Evolutionary conservation across 2,113 vertebrate genomes (phyloP), one percentile per base, ranked within the genome.

Genomic region (Butastur rufipennis): DNA sequence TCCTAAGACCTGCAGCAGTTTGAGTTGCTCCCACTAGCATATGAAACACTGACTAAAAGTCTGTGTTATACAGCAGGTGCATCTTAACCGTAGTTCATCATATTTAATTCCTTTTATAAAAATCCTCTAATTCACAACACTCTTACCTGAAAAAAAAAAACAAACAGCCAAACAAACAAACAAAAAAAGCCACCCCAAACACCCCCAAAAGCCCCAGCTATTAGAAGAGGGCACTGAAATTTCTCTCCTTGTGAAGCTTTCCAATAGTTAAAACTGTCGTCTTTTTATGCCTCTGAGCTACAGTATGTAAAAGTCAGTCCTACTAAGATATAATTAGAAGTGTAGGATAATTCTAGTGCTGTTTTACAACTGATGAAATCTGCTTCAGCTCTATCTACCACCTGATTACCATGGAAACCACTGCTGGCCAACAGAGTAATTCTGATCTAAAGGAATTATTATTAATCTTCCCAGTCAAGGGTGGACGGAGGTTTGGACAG

Each of bases 401-500:
- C 97, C 92, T 96, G 97, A 98, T 98, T 98, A 96, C 98, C 96
- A 98, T 98, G 98, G 98, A 98, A 98, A 98, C 97, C 61, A 97
- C 78, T 96, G 84, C 97, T 97, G 92, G 86, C 93, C 97, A 98
- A 97, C 80, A 61, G 61, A 98, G 90, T 96, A 97, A 97, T 98
- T 98, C 96, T 95, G 97, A 98, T 98, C 96, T 98, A 97, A 98
- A 98, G 67, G 97, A 98, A 97, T 98, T 98, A 98, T 97, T 98
- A 96, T 98, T 98, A 98, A 98, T 98, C 97, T 97, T 98, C 87
- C 73, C 73, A 97, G 95, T 95, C 92, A 97, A 98, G 81, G 91
- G 88, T 96, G 95, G 89, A 82, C 95, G 86, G 93, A 94, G 94
- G 97, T 98, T 98, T 98, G 88, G 83, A 93, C 68, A 95, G 86